Evolutionary conservation across 2,113 vertebrate species (phyloP).

Genomic region (Fregata magnificens): DNA sequence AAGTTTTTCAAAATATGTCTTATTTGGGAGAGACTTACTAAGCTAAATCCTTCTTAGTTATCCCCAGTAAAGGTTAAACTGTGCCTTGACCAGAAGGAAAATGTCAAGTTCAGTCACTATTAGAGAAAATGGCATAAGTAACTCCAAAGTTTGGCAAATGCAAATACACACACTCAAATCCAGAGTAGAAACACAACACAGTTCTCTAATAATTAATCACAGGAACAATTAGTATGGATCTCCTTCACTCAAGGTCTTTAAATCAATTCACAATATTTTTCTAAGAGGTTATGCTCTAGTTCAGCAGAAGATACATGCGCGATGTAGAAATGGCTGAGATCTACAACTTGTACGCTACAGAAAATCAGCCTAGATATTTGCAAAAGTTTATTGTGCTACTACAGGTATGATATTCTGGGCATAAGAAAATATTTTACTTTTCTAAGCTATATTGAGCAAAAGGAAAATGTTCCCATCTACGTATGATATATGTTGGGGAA

Average conservation of each 20-base stretch:
- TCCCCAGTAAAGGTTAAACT: not conserved
- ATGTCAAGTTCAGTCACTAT: not conserved
- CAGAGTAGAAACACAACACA: not conserved
- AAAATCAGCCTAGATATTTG: not conserved
- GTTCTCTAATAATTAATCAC: not conserved
- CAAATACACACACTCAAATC: not conserved
- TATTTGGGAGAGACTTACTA: not conserved
- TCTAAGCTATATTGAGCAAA: not conserved
- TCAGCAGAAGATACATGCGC: not conserved
- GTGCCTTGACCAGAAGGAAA: not conserved
- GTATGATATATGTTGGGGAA: not conserved
- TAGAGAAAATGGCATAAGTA: not conserved
- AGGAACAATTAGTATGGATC: not conserved
- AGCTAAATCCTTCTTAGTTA: not conserved
- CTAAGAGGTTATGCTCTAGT: not conserved
- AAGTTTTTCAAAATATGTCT: rapidly evolving
- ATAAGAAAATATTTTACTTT: not conserved
- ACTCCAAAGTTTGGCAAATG: not conserved
- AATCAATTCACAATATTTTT: not conserved
- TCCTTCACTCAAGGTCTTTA: not conserved
- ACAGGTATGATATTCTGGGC: not conserved
- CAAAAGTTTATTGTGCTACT: not conserved
- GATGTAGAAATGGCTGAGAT: not conserved
- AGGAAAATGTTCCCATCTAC: not conserved
- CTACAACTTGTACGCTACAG: not conserved